phyloP scores from a whole-genome alignment of 2,797 vertebrate species.

The Cossypha niveicapilla region DNA sequence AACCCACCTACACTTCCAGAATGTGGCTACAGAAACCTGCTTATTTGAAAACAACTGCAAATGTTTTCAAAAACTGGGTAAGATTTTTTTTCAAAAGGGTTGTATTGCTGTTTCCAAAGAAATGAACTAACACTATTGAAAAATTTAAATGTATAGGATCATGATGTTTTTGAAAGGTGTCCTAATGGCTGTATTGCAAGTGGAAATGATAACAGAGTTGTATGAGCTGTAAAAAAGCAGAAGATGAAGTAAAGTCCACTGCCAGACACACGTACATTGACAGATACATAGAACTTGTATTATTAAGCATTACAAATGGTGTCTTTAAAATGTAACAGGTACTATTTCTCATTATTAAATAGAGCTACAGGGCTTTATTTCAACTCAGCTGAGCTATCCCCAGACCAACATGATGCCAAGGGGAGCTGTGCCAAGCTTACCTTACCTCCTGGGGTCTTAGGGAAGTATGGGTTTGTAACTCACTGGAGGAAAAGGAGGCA shows the following conservation, averaged over 20 bases:
- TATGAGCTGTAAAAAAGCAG: background rate
- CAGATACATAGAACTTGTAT: background rate
- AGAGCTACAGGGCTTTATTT: background rate
- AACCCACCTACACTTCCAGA: background rate
- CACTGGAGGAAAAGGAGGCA: background rate
- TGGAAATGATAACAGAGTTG: background rate
- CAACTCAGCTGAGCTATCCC: background rate
- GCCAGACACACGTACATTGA: background rate
- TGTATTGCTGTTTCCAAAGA: background rate
- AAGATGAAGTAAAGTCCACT: background rate
- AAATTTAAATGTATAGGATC: background rate
- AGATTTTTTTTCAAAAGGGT: background rate
- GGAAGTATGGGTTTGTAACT: background rate
- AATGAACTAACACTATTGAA: background rate
- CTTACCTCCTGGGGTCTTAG: background rate
- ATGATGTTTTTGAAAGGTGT: background rate
- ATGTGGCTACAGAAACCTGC: background rate
- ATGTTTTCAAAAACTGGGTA: background rate
- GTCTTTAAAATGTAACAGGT: background rate
- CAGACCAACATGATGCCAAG: accelerated
- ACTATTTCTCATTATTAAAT: background rate
- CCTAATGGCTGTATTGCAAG: background rate
- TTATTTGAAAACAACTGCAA: background rate
- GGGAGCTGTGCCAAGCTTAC: background rate
- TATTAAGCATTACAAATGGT: background rate